Base-by-base conservation (phyloP, 1,140 invertebrate species). In the Temnothorax curvispinosus region DNA sequence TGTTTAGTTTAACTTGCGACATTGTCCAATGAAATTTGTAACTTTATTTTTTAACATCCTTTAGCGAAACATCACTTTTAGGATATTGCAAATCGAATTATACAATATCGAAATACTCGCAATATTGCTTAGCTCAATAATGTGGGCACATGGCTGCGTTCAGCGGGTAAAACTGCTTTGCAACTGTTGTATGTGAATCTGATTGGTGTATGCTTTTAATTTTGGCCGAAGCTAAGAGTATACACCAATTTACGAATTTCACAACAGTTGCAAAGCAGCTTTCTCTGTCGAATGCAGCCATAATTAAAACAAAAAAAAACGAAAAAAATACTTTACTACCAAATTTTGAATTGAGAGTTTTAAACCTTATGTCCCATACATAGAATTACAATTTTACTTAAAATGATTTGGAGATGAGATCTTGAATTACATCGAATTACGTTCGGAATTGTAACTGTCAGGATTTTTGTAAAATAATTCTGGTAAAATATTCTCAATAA, bases 381-480 rank as follows among this genome's bases (percentile, higher is more conserved):
- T 8, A 64, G 35, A 56, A 35, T 35, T 5, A 9, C 15, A 7
- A 18, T 1, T 78, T 80, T 67, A 50, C 27, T 50, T 67, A 38
- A 67, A 1, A 27, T 75, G 8, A 27, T 75, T 41, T n/a, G 13
- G 7, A 78, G 11, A 35, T 50, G 32, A 64, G 41, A 3, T 64
- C 9, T 21, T 80, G 5, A 38, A 38, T 52, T 32, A 62, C 38
- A 44, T 77, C 15, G 2, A 88, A 44, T 44, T 47, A 87, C 85
- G 38, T 69, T 87, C 9, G 0, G 0, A 7, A 86, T 21, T 56
- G 21, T 72, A 27, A 87, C 15, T 74, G 67, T 38, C 93, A 3
- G 7, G 21, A 56, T 27, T 80, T 69, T 27, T 6, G 3, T 74
- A 38, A 82, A 27, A 27, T 27, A 27, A 27, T 27, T 27, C 1